These are phyloP conservation scores for Chunga burmeisteri DNA, from an alignment of 2,113 vertebrate species.

Conservation along the genomic window DNA sequence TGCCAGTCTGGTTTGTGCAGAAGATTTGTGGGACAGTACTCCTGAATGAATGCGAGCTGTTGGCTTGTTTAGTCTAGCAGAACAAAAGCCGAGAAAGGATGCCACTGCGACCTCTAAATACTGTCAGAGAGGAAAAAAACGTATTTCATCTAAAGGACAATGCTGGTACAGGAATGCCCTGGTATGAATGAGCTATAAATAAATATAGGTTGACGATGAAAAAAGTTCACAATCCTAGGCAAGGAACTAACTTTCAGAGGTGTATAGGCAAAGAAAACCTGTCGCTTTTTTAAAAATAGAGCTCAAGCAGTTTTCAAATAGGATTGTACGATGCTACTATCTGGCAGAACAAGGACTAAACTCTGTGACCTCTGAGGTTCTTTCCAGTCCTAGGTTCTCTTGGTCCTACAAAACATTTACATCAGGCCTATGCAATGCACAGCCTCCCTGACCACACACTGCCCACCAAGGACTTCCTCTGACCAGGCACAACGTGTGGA, in stretches of 20 bases:
- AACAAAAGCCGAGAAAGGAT: conserved; percentile 21
- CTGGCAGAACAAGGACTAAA: neutral
- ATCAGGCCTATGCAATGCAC: neutral
- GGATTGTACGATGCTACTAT: neutral
- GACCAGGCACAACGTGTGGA: neutral
- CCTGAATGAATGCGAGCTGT: neutral
- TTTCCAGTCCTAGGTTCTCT: neutral
- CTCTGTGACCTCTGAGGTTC: neutral
- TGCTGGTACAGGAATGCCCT: neutral
- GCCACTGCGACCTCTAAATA: neutral
- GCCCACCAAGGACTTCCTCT: neutral
- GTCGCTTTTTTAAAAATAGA: neutral
- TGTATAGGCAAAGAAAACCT: neutral
- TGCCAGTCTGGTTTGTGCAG: neutral
- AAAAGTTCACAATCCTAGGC: neutral
- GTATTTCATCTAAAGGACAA: neutral
- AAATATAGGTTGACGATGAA: neutral
- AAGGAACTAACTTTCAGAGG: neutral
- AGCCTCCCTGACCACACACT: neutral
- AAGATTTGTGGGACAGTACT: neutral
- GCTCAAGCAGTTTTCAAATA: neutral
- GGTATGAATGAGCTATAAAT: neutral
- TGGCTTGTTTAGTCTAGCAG: conserved; percentile 35
- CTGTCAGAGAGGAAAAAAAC: neutral
- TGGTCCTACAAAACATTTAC: neutral